Conservation (phyloP, 2,888 invertebrate genomes). For the Rosalia funebris region DNA sequence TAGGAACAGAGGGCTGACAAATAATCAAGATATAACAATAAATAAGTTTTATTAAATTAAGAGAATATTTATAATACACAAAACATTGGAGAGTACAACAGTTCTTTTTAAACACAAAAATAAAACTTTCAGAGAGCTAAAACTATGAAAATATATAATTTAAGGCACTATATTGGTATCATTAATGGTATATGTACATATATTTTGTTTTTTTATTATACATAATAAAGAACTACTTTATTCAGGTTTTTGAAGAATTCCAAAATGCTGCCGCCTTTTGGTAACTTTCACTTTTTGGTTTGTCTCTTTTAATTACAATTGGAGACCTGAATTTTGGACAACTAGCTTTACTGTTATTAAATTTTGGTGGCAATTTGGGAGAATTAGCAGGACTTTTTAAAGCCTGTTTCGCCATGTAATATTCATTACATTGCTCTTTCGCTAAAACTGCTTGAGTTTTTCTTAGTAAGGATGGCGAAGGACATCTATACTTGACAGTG, state of each 20-base stretch:
- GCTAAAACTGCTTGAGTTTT: conserved; percentile 65
- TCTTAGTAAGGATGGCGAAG: conserved; percentile 62
- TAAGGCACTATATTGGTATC: conserved; percentile 42
- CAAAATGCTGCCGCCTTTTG: conserved; percentile 63
- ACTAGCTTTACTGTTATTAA: conserved; percentile 19
- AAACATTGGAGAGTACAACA: conserved; percentile 46
- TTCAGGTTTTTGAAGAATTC: conserved; percentile 56
- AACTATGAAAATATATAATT: conserved; percentile 30
- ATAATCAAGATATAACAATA: conserved; percentile 27
- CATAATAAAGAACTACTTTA: conserved; percentile 33
- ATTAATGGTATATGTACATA: conserved; percentile 37
- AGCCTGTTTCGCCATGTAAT: conserved; percentile 42
- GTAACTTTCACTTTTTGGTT: conserved; percentile 60
- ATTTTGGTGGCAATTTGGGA: conserved; percentile 20
- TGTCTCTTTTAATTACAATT: conserved; percentile 44
- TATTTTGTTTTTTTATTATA: conserved; percentile 31
- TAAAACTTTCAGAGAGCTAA: conserved; percentile 37
- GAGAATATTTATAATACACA: conserved; percentile 30
- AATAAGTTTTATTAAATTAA: conserved; percentile 35
- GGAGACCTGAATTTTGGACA: conserved; percentile 41
- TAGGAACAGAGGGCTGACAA: too few relatives aligned
- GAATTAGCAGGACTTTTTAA: conserved; percentile 23
- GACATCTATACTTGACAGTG: conserved; percentile 61
- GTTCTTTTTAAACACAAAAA: conserved; percentile 46
- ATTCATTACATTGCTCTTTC: conserved; percentile 62